These are phyloP conservation scores for Rhynchomys soricoides DNA, from an alignment of 2,113 vertebrate species.

Conservation along the genomic window DNA sequence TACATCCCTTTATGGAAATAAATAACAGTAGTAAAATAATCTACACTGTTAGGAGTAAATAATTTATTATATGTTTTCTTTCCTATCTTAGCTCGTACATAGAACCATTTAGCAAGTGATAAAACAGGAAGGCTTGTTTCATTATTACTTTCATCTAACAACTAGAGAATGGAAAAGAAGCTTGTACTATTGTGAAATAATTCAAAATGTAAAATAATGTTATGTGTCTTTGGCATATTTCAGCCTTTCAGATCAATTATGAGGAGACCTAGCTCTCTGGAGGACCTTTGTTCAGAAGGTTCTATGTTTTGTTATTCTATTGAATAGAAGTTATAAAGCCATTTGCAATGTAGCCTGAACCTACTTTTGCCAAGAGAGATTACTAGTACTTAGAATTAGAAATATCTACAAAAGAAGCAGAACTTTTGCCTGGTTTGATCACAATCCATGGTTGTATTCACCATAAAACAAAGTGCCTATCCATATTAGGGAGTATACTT, in stretches of 20 bases:
- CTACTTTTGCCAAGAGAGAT: neutral
- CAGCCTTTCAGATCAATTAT: conserved; percentile 1
- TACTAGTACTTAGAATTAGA: conserved; percentile 47
- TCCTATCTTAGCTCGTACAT: conserved; percentile 5
- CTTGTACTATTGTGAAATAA: neutral
- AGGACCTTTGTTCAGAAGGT: conserved; percentile 33
- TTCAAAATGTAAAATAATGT: conserved; percentile 58
- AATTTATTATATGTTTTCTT: neutral
- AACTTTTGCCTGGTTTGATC: neutral
- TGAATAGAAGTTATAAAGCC: conserved; percentile 33
- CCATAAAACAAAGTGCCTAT: neutral
- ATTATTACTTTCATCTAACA: conserved; percentile 2
- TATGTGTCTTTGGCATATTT: neutral
- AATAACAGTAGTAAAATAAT: neutral
- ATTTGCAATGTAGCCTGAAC: neutral
- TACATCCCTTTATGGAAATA: conserved; percentile 13
- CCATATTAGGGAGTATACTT: neutral
- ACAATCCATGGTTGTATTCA: neutral
- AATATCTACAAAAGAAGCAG: neutral
- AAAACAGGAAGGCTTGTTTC: neutral
- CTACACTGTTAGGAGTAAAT: conserved; percentile 9
- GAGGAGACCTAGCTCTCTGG: neutral
- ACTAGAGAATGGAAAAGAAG: neutral
- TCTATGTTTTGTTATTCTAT: neutral
- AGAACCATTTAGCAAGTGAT: conserved; percentile 45